phyloP scores from a whole-genome alignment of 2,888 invertebrate species.

The Pandemis corylana region DNA sequence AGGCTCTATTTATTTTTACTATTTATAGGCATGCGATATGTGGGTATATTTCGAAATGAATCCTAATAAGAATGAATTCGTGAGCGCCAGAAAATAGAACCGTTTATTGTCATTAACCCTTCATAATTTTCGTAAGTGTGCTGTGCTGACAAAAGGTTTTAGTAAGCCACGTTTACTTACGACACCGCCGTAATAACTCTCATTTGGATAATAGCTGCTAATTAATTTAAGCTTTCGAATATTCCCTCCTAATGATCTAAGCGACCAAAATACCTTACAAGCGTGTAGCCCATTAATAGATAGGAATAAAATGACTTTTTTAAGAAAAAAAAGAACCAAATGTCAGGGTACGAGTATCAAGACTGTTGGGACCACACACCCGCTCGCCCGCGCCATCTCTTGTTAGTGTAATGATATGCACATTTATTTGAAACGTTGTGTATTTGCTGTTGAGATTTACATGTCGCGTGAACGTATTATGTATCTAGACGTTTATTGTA shows the following conservation, averaged over 20 bases:
- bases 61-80: neutral
- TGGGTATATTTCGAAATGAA: neutral
- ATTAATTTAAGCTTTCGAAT: conserved; percentile 76
- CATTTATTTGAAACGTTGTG: conserved; percentile 77
- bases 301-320: conserved; percentile 64
- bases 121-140: conserved; percentile 27
- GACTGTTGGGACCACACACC: conserved; percentile 75
- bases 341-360: conserved; percentile 58
- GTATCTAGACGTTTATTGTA: conserved; percentile 36
- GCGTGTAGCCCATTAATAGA: conserved; percentile 73
- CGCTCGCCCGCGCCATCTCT: conserved; percentile 62
- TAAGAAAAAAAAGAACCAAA: conserved; percentile 59
- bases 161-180: conserved; percentile 42
- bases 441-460: conserved; percentile 45
- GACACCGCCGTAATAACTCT: conserved; percentile 62
- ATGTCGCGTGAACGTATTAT: conserved; percentile 24
- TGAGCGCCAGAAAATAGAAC: neutral
- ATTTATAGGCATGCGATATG: neutral
- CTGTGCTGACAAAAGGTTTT: conserved; percentile 11
- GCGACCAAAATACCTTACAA: conserved; percentile 73
- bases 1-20: neutral
- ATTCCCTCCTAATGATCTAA: conserved; percentile 70
- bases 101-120: conserved; percentile 20
- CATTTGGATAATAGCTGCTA: conserved; percentile 72
- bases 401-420: conserved; percentile 82